Percentiles rank a stretch among this genome's conserved stretches.
phyloP scores from a whole-genome alignment of 2,113 vertebrate genomes.

The Erythrocercus mccallii region DNA sequence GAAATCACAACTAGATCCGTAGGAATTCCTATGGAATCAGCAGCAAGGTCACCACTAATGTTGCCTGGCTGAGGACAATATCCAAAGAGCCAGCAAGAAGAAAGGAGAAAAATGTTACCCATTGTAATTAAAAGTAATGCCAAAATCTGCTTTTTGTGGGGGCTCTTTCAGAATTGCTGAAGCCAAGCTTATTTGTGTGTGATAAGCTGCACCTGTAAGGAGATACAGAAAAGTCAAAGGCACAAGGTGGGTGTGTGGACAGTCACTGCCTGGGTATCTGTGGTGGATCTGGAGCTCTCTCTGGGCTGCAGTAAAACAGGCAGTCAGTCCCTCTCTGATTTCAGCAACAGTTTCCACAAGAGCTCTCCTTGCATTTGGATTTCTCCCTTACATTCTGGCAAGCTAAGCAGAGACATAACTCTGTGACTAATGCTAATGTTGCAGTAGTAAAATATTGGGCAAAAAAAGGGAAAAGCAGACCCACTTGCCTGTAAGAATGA shows the following conservation, averaged over 20 bases:
- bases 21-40: not conserved
- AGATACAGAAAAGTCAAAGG: not conserved
- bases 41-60: not conserved
- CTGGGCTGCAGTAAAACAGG: not conserved
- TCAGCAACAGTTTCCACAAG: not conserved
- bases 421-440: slow-evolving; percentile 30
- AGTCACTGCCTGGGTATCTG: not conserved
- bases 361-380: not conserved
- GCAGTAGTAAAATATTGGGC: slow-evolving; percentile 15
- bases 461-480: slow-evolving; percentile 54
- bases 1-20: not conserved
- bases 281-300: not conserved
- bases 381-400: not conserved
- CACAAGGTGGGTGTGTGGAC: not conserved
- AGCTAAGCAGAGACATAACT: not conserved
- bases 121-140: not conserved
- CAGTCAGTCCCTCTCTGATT: not conserved
- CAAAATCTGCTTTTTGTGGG: not conserved
- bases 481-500: not conserved
- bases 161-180: not conserved
- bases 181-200: not conserved
- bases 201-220: not conserved
- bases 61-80: not conserved
- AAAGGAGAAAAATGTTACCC: not conserved
- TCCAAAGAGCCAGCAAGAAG: not conserved